Conservation (phyloP, 2,797 vertebrate genomes). For the Bufotes viridis region DNA sequence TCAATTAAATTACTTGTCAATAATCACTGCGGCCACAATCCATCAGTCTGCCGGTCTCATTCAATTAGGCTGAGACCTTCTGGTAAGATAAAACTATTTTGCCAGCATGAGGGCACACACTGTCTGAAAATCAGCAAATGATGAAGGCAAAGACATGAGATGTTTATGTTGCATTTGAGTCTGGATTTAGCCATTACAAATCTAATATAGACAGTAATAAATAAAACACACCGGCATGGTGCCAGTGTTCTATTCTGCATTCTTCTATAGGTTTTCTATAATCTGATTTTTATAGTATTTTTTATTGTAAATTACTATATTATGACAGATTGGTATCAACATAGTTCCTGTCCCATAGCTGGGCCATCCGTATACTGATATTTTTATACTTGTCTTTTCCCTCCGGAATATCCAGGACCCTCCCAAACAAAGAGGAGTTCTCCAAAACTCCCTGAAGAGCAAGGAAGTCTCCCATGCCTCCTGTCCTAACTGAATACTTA, state of each 20-base stretch:
- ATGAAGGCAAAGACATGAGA: slow-evolving; percentile 15
- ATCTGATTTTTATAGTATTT: not conserved
- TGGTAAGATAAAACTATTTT: slow-evolving; percentile 27
- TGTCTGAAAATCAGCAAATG: slow-evolving; percentile 34
- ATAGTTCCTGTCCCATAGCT: not conserved
- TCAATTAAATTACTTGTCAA: slow-evolving; percentile 53
- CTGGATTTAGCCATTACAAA: slow-evolving; percentile 29
- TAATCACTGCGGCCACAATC: slow-evolving; percentile 40
- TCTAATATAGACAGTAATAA: slow-evolving; percentile 15
- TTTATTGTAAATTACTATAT: not conserved
- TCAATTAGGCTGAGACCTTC: slow-evolving; percentile 44
- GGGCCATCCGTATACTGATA: not conserved
- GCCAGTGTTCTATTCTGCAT: not conserved
- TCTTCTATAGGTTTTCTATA: slow-evolving; percentile 4
- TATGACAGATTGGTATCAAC: not conserved
- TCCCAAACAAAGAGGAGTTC: not conserved
- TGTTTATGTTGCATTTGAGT: not conserved
- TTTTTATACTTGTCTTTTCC: not conserved
- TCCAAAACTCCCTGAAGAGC: no score
- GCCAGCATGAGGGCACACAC: slow-evolving; percentile 5
- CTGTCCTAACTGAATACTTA: not conserved
- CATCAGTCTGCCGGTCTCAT: slow-evolving; percentile 27
- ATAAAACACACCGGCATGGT: slow-evolving; percentile 15
- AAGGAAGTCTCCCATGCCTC: not conserved
- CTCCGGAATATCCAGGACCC: not conserved